Percentiles rank a stretch among this genome's conserved stretches.
phyloP scores from a whole-genome alignment of 1,140 invertebrate species.

The Macrobrachium rosenbergii region DNA sequence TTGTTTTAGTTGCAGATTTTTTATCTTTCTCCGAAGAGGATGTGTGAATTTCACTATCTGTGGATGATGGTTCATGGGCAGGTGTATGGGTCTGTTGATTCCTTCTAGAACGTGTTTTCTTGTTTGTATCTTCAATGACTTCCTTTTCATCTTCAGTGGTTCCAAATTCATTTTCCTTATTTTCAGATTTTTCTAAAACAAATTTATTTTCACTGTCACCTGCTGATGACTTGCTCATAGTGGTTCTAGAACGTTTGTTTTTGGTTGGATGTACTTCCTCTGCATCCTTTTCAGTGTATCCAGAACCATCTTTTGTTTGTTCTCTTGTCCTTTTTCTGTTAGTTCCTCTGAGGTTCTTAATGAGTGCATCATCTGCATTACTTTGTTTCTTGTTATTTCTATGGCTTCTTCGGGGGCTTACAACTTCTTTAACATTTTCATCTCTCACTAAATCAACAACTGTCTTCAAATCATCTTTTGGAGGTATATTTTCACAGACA shows the following conservation, averaged over 20 bases:
- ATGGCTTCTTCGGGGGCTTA: background rate
- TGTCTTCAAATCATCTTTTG: conserved; percentile 7
- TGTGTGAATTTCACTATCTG: background rate
- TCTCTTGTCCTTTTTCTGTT: background rate
- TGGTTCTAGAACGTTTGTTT: background rate
- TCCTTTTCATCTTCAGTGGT: background rate
- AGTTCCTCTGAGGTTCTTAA: background rate
- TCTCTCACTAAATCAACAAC: background rate
- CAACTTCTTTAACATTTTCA: background rate
- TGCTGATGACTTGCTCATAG: background rate
- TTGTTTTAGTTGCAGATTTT: background rate
- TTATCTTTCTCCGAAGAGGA: background rate
- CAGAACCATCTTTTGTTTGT: background rate
- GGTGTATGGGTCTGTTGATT: background rate
- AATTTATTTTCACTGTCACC: background rate
- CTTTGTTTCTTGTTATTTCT: too few species aligned
- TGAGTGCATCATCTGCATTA: background rate
- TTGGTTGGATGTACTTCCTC: conserved; percentile 1
- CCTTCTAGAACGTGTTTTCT: background rate
- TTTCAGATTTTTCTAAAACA: background rate
- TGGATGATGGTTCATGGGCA: too few species aligned
- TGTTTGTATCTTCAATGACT: background rate
- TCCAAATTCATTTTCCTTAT: background rate
- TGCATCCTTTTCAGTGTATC: background rate
- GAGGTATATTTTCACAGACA: conserved; percentile 50